These are phyloP conservation scores for Lepisosteus osseus DNA, from an alignment of 2,113 vertebrate genomes.

Conservation along the genomic window DNA sequence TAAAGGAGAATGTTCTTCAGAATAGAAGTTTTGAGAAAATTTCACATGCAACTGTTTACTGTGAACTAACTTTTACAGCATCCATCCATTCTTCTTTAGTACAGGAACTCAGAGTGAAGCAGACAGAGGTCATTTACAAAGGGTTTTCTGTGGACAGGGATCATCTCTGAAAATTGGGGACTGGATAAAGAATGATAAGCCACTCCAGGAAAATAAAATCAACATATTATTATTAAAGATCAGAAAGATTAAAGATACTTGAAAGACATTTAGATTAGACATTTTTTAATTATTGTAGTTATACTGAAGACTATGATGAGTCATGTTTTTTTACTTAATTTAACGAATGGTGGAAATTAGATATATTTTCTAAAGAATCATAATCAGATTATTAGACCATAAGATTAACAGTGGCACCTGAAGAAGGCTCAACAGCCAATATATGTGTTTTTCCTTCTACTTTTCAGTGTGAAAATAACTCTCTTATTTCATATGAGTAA, in stretches of 20 bases:
- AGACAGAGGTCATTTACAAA: neutral
- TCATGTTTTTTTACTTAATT: too few species aligned
- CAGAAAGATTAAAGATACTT: neutral
- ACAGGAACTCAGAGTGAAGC: neutral
- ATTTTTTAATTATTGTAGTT: too few species aligned
- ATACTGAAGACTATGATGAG: too few species aligned
- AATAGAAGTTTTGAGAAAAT: neutral
- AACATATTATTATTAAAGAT: neutral
- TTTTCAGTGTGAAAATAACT: too few species aligned
- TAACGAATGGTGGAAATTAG: too few species aligned
- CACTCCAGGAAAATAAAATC: neutral
- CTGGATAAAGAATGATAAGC: neutral
- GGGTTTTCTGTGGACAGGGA: neutral
- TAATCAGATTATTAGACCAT: too few species aligned
- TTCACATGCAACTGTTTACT: neutral
- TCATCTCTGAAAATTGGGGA: neutral
- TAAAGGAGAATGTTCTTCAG: too few species aligned
- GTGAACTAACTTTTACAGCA: neutral
- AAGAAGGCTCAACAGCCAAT: too few species aligned
- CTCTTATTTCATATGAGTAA: too few species aligned
- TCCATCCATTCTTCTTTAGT: neutral
- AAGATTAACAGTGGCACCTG: too few species aligned
- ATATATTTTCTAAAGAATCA: too few species aligned
- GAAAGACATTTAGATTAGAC: neutral
- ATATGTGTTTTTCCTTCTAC: too few species aligned